Base-by-base conservation (phyloP, 2,113 vertebrate species). In the Probosciger aterrimus region DNA sequence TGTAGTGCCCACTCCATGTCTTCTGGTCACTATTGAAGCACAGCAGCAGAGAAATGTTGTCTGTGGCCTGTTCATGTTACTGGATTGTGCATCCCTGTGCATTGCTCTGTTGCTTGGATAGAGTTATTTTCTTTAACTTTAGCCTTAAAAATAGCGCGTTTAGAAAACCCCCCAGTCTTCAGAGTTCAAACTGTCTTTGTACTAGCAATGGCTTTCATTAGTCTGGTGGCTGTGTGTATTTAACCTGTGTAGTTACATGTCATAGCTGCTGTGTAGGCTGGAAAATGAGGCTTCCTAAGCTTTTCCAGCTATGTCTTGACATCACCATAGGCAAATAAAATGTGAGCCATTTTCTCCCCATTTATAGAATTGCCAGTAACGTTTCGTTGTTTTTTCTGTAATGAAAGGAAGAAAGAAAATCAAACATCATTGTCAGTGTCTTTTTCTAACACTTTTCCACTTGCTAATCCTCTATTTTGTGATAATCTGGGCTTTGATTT, bases 41-140 rank as follows among this genome's bases (percentile, higher is more conserved):
- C 55, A 13, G 18, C 28, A 46, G 62, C 16, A 65, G 50, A 49
- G 76, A 27, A 39, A 1, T 3, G 3, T 62, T 47, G 6, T 44
- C n/a, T 7, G 0, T 23, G 37, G 35, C 35, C 57, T 22, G 7
- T 35, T 24, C 2, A 14, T 0, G 0, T 46, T 14, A 2, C 37
- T 41, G 14, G 43, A 2, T 17, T 30, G 7, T 19, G 13, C 3
- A 17, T 43, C 27, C 27, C 30, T 55, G 9, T 17, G 52, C 25
- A 5, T 35, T 53, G 22, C 16, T 49, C 12, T 16, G 12, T 24
- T 71, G 15, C 47, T 86, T 73, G 4, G 39, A 10, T 39, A 11
- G 74, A 75, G 18, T 47, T 74, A 2, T 41, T 62, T 63, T 63
- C 14, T 43, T 75, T 50, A 37, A 50, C 57, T 27, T 63, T 11